Conservation (phyloP, 2,113 vertebrate genomes). For the Lucifuga dentata region DNA sequence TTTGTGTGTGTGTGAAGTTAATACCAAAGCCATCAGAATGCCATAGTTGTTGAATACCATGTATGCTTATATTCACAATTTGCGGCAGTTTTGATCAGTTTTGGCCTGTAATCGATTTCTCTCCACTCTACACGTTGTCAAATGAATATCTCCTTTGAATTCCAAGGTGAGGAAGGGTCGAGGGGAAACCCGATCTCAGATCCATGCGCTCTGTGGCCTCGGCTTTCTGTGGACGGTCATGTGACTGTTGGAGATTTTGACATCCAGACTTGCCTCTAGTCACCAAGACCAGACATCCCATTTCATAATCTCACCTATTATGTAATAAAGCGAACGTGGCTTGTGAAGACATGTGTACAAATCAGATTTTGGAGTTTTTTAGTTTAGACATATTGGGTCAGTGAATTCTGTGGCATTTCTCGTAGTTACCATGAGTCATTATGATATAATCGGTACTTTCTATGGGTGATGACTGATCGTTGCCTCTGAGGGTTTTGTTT, state of each 20-base stretch:
- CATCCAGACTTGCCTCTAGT: conserved; percentile 7
- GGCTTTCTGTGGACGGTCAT: conserved; percentile 2
- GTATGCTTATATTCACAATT: conserved; percentile 26
- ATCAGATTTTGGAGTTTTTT: conserved; percentile 45
- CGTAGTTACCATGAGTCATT: conserved; percentile 39
- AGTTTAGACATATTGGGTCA: conserved; percentile 33
- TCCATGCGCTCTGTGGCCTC: neutral
- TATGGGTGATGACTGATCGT: neutral
- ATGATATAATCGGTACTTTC: neutral
- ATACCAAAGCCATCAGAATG: neutral
- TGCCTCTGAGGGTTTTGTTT: conserved; percentile 17
- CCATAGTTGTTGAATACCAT: conserved; percentile 7
- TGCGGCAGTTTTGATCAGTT: conserved; percentile 23
- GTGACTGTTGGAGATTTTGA: conserved; percentile 2
- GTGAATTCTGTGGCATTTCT: conserved; percentile 21
- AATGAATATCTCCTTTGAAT: conserved; percentile 15
- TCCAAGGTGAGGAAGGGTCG: neutral
- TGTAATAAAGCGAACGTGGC: conserved; percentile 39
- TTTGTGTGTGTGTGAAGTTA: no score
- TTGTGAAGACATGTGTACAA: conserved; percentile 31
- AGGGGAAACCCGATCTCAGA: conserved; percentile 9
- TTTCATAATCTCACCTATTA: conserved; percentile 52
- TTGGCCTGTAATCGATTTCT: conserved; percentile 5
- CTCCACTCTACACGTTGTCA: conserved; percentile 7
- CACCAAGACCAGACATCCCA: conserved; percentile 10